These are phyloP conservation scores for Hippolais icterina DNA, from an alignment of 2,113 vertebrate species.

Conservation along the genomic window DNA sequence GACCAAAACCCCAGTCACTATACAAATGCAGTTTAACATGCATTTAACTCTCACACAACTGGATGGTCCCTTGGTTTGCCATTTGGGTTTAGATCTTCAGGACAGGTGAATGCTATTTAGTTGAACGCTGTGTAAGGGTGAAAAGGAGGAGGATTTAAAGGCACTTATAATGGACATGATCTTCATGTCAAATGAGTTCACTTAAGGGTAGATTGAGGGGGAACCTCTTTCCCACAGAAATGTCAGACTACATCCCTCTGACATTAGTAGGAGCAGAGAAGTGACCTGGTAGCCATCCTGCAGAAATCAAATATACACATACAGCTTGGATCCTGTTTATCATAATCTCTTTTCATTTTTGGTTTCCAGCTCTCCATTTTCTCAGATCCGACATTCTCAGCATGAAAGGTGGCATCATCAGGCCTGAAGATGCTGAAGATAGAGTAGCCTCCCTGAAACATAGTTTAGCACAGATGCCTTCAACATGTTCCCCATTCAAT, in stretches of 20 bases:
- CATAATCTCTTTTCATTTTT: background rate
- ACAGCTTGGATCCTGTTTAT: background rate
- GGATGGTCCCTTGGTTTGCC: background rate
- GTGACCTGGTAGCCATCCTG: background rate
- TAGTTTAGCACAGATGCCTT: background rate
- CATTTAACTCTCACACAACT: background rate
- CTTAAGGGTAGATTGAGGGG: background rate
- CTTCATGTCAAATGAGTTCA: background rate
- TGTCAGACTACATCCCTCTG: background rate
- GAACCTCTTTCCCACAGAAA: background rate
- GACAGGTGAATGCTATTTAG: background rate
- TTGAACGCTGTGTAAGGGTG: background rate
- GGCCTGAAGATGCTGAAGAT: background rate
- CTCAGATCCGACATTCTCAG: background rate
- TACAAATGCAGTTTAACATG: background rate
- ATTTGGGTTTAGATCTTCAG: background rate
- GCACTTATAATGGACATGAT: background rate
- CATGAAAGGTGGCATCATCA: background rate
- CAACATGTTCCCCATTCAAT: background rate
- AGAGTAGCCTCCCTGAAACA: background rate
- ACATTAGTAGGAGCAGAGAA: background rate
- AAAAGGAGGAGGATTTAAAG: background rate
- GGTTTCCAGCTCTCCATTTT: background rate
- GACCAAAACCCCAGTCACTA: background rate
- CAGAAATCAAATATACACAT: background rate